phyloP scores from a whole-genome alignment of 1,140 invertebrate species.

The Drosophila navojoa region DNA sequence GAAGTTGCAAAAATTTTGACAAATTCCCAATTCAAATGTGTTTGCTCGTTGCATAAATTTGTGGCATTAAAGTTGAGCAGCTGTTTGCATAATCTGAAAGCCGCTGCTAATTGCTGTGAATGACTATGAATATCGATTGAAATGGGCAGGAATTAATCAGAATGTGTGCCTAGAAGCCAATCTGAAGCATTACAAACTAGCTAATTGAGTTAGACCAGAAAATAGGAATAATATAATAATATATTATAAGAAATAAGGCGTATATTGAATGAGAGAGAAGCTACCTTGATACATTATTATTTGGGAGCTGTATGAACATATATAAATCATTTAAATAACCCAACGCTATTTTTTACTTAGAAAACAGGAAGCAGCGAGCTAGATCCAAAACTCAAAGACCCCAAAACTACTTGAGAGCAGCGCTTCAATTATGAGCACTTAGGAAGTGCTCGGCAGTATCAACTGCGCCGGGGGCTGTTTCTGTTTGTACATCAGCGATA shows the following conservation, averaged over 20 bases:
- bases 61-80: conserved; percentile 35
- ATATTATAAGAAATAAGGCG: too few species aligned
- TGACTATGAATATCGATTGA: conserved; percentile 21
- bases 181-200: conserved; percentile 17
- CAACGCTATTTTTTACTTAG: neutral
- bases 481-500: conserved; percentile 49
- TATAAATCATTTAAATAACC: neutral
- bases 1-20: conserved; percentile 14
- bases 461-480: neutral
- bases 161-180: conserved; percentile 16
- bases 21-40: conserved; percentile 14
- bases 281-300: neutral
- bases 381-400: neutral
- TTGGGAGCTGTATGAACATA: neutral
- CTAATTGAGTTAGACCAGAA: conserved; percentile 6
- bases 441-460: neutral
- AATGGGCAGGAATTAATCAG: conserved; percentile 10
- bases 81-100: conserved; percentile 39
- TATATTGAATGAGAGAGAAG: too few species aligned
- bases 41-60: conserved; percentile 40
- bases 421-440: conserved; percentile 14
- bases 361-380: neutral
- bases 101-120: conserved; percentile 10
- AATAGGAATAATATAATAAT: neutral
- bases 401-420: neutral